Evolutionary conservation across 2,888 invertebrate genomes (phyloP).

Genomic region (Phrixothrix hirtus): DNA sequence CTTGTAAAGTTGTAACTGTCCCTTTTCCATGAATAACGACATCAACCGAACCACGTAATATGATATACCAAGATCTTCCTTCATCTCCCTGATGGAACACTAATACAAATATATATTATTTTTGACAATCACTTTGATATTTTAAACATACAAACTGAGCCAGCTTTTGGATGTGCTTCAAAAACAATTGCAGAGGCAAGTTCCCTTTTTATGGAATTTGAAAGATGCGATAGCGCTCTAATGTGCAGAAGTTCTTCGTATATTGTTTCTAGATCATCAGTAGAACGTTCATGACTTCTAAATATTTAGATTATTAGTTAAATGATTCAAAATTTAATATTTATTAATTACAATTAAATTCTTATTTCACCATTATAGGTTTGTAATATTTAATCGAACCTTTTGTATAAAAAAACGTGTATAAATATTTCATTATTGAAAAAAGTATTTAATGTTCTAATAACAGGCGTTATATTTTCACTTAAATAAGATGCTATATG

Average conservation of each 20-base stretch:
- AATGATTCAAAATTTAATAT: too few relatives aligned
- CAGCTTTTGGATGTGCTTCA: constrained; percentile 76
- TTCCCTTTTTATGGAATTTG: constrained; percentile 80
- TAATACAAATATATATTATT: constrained; percentile 47
- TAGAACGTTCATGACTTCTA: constrained; percentile 75
- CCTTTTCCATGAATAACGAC: constrained; percentile 85
- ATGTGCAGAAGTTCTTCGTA: constrained; percentile 83
- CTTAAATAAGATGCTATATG: too few relatives aligned
- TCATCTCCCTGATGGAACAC: constrained; percentile 86
- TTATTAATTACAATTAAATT: too few relatives aligned
- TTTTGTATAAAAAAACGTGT: too few relatives aligned
- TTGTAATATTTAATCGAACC: too few relatives aligned
- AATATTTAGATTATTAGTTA: too few relatives aligned
- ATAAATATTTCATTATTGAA: too few relatives aligned
- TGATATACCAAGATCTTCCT: constrained; percentile 83
- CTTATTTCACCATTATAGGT: too few relatives aligned
- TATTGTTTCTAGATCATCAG: constrained; percentile 79
- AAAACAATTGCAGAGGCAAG: constrained; percentile 78
- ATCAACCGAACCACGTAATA: constrained; percentile 80
- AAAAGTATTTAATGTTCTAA: too few relatives aligned
- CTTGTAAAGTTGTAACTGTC: constrained; percentile 77
- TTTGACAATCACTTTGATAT: background rate
- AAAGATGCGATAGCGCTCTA: constrained; percentile 77
- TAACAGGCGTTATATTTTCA: too few relatives aligned
- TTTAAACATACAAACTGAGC: constrained; percentile 71